These are phyloP conservation scores for Trachythela sp. DNA, from an alignment of 64 coral and sea anemone species.

Conservation along the genomic window DNA sequence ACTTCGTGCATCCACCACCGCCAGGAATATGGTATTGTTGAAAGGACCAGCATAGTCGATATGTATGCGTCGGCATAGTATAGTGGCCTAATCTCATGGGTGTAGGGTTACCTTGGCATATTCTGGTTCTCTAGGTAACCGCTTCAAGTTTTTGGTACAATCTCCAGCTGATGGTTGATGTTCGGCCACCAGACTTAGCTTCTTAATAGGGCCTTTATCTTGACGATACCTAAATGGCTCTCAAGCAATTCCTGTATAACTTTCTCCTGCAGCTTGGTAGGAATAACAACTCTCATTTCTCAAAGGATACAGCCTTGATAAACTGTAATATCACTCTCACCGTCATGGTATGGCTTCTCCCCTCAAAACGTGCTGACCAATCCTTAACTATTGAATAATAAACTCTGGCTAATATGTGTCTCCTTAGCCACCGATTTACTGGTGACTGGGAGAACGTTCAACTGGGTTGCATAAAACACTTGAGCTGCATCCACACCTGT, in stretches of 20 bases:
- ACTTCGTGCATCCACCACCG: constrained; percentile 44
- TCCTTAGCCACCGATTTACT: constrained; percentile 41
- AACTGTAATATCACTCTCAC: constrained; percentile 26
- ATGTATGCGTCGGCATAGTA: constrained; percentile 52
- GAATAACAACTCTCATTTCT: constrained; percentile 34
- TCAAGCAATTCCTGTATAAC: constrained; percentile 55
- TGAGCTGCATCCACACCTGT: constrained; percentile 18
- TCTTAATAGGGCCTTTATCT: constrained; percentile 43
- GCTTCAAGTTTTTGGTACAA: constrained; percentile 35
- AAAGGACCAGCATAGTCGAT: constrained; percentile 56
- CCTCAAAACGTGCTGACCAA: constrained; percentile 11
- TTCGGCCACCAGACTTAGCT: constrained; percentile 51
- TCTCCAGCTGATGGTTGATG: constrained; percentile 44
- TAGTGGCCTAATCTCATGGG: constrained; percentile 45
- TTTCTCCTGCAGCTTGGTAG: constrained; percentile 33
- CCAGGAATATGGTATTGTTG: constrained; percentile 36
- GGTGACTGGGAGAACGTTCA: constrained; percentile 33
- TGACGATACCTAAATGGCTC: constrained; percentile 41
- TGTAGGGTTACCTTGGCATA: constrained; percentile 52
- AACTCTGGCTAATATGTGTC: constrained; percentile 23
- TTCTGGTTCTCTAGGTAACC: constrained; percentile 57
- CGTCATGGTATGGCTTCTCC: constrained; percentile 5
- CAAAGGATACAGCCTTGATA: constrained; percentile 19
- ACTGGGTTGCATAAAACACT: constrained; percentile 44
- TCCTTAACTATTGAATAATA: constrained; percentile 35